phyloP scores from a whole-genome alignment of 2,888 invertebrate genomes.

The Mesochorus sp. region DNA sequence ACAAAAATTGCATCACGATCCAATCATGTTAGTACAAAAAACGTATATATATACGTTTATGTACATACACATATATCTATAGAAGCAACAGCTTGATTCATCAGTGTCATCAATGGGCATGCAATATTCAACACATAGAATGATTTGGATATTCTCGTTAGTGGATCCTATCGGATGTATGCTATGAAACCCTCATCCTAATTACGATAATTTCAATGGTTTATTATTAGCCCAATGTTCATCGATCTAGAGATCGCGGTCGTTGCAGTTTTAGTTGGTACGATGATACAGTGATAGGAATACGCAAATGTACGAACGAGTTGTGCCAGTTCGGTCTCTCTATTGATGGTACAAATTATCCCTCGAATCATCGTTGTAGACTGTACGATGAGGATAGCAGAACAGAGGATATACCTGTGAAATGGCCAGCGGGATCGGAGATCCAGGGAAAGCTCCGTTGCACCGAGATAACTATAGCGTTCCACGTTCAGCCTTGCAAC shows the following conservation, averaged over 20 bases:
- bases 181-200: slow-evolving; percentile 41
- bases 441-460: slow-evolving; percentile 35
- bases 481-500: slow-evolving; percentile 33
- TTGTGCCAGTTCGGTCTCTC: neutral
- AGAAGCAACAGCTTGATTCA: no score
- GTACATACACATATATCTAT: no score
- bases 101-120: neutral
- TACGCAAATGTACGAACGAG: neutral
- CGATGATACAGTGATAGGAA: neutral
- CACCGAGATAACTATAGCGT: slow-evolving; percentile 4
- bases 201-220: slow-evolving; percentile 57
- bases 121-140: neutral
- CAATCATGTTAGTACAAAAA: no score
- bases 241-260: neutral
- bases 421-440: slow-evolving; percentile 64
- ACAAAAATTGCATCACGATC: slow-evolving; percentile 11
- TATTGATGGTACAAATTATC: slow-evolving; percentile 71
- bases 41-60: no score
- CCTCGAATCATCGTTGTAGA: slow-evolving; percentile 31
- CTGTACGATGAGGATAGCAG: neutral
- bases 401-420: neutral
- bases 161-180: neutral
- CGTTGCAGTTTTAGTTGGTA: slow-evolving; percentile 1
- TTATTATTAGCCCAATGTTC: slow-evolving; percentile 60
- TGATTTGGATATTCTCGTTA: neutral